Base-by-base conservation (phyloP, 2,113 vertebrate species). In the Cololabis saira region DNA sequence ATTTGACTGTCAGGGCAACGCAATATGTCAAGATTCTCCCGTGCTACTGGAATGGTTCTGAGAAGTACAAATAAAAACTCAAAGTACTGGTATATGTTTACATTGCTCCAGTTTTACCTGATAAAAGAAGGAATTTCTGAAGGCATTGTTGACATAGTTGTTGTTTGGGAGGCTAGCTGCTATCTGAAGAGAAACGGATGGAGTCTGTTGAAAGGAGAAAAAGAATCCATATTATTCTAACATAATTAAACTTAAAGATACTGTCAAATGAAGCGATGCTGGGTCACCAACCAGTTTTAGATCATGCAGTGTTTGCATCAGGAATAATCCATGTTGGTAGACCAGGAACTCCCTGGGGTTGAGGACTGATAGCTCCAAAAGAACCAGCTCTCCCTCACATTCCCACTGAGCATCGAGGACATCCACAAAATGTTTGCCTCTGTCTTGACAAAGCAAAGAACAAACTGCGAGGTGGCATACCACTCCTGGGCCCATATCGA, bases 61-160 rank as follows among this genome's bases (percentile, higher is more conserved):
- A 6, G 44, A 52, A 61, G 43, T 21, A 47, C 11, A 14, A 42
- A 27, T 5, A 33, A 42, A 21, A 12, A 19, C 0, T 48, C 0
- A 24, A n/a, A 14, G 15, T n/a, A n/a, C n/a, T n/a, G n/a, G n/a
- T 12, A 22, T 6, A 15, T 17, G 4, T 16, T 18, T 13, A 48
- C 14, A n/a, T 16, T 18, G 2, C 1, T 17, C 0, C 1, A 49
- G 5, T 17, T 67, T 37, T 87, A 98, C 96, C 96, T 97, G 92
- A 40, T 95, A 97, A 74, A 95, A 95, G 88, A 96, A 98, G 14
- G 90, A 93, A 61, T 91, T 92, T 22, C 93, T 91, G 90, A 96
- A 97, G 63, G 93, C 81, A 7, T 94, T 96, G 56, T 86, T 88
- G 5, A 74, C 52, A 60, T 90, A 84, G 51, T 89, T 78, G 40